Evolutionary conservation across 92 coral and sea anemone genomes (phyloP), one percentile per base, ranked within the genome.

Genomic region (Parazoanthus darwini): DNA sequence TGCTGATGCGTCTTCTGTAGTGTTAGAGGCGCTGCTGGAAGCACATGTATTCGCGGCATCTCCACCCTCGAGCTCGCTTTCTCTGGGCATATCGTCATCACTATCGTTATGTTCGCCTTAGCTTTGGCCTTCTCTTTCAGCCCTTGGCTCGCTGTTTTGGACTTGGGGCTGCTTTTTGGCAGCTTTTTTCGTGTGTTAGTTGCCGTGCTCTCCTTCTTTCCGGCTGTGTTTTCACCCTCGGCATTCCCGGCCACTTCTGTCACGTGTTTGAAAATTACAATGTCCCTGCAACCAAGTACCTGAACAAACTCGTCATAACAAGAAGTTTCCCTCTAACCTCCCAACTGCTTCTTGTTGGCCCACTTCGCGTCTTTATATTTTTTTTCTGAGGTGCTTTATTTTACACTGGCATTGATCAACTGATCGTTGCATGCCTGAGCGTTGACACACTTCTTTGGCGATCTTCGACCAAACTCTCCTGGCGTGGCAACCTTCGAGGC

Each of bases 201-300:
- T 66, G 48, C 81, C 39, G 38, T 48, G 82, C 66, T 44, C 48
- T 74, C 37, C 9, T n/a, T 29, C 73, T 80, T 58, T 81, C 79
- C 63, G 76, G 80, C 71, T 42, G 81, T 79, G 85, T 85, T 81
- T 50, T 88, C 81, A 79, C 90, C 86, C 74, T 85, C 85, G 33
- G 33, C 33, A 78, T 78, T 72, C 50, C 87, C 0, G 33, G 33
- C 90, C 87, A 76, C 90, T 73, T 88, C 81, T 56, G 87, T 85
- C 85, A 88, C 82, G 58, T 88, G 86, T 78, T 88, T 56, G 77
- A 88, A 88, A 67, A 87, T 88, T 73, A 48, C 90, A 33, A 88
- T 58, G 87, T 81, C 90, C 66, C 50, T 83, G 81, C 90, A 88
- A 66, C 81, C 76, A 80, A 72, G 87, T 39, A 51, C 83, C 77